A percentile compares a stretch with the other conserved stretches of the same genome.
These are phyloP conservation scores for Lepidothrix coronata DNA, from an alignment of 2,113 vertebrate species.

Conservation along the genomic window DNA sequence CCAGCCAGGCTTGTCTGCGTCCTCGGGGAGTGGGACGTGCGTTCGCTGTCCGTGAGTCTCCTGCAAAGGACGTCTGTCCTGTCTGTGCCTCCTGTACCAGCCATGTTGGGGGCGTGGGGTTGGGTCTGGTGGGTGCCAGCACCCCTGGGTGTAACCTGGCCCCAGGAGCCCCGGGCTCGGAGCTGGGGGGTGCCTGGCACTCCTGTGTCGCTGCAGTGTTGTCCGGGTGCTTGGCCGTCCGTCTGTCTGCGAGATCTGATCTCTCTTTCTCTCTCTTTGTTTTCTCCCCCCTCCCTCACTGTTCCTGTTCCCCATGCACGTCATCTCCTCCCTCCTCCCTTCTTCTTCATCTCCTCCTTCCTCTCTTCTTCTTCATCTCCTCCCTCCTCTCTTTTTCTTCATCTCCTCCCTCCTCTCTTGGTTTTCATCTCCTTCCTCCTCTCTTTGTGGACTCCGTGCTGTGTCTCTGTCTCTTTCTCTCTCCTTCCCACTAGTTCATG, in stretches of 20 bases:
- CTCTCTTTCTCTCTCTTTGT: conserved; percentile 71
- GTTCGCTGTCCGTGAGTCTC: conserved; percentile 30
- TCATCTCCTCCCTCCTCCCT: neutral
- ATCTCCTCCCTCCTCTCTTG: neutral
- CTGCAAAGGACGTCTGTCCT: conserved; percentile 16
- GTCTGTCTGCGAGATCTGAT: conserved; percentile 68
- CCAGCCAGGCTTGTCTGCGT: neutral
- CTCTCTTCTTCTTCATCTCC: neutral
- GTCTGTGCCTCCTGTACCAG: conserved; percentile 30
- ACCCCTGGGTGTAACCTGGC: neutral
- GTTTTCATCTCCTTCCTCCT: neutral
- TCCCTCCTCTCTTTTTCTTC: neutral
- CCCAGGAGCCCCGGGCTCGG: neutral
- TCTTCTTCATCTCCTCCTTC: neutral
- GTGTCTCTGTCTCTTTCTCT: conserved; percentile 61
- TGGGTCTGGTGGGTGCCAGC: neutral
- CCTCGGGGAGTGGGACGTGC: neutral
- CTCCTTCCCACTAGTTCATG: conserved; percentile 87
- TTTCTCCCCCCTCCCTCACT: neutral
- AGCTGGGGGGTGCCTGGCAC: neutral
- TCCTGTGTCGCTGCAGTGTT: conserved; percentile 8
- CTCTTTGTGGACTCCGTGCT: conserved; percentile 38
- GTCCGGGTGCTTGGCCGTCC: conserved; percentile 31
- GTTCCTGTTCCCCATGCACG: neutral
- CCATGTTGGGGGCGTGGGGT: neutral